Base-by-base conservation (phyloP, 1,140 invertebrate genomes). In the Telenomus remus region DNA sequence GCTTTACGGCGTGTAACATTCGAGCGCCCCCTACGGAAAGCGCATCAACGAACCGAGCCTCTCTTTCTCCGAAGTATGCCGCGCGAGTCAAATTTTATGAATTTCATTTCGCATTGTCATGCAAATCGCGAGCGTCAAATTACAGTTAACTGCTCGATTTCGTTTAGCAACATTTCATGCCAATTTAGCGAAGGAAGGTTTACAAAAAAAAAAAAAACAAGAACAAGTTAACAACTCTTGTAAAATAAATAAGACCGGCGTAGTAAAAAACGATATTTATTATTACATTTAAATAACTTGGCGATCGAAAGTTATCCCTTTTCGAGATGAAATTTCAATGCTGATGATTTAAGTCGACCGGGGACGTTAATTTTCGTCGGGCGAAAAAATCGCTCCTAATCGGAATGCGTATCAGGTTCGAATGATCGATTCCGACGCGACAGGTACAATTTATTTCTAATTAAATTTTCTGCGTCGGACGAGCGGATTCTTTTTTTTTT, bases 41-140 rank as follows among this genome's bases (percentile, higher is more conserved):
- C 56, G 65, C 56, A 44, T 61, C 56, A 70, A 53, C 66, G 51
- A 50, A 71, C 57, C 68, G 51, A 71, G 57, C 68, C 68, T 63
- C 68, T 63, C 65, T 59, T 71, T 71, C 53, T 43, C 42, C 69
- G 39, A 72, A 71, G 68, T 69, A 68, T 68, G 56, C 53, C 61
- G 61, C 49, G 33, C 49, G n/a, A 14, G 53, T 44, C 33, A 11
- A 12, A 3, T 70, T 49, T 55, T 46, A 53, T 59, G 55, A 53
- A 70, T 61, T 63, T 71, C 66, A 70, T 71, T 48, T 70, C n/a
- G 42, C 27, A 63, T 55, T 71, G 8, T 37, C 34, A 44, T 44
- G 43, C 47, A 49, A 11, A 49, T 49, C 47, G 14, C 13, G 13
- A 47, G 13, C 44, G 44, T 39, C n/a, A 10, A 39, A 39, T 39